These are phyloP conservation scores for Coturnix japonica DNA, from an alignment of 2,113 vertebrate genomes.

Conservation along the genomic window DNA sequence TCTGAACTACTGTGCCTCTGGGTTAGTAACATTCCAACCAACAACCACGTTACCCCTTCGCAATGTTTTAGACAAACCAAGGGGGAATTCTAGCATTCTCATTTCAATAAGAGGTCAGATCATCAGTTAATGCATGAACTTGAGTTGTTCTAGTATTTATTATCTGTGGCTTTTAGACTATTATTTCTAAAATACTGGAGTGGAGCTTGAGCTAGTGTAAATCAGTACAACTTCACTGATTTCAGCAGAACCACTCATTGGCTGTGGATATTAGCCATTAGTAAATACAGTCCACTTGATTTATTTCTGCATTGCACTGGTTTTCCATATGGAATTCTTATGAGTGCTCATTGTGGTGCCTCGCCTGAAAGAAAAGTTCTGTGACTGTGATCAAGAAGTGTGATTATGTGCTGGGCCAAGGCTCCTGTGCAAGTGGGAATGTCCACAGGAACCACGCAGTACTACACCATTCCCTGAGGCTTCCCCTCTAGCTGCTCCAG, in stretches of 20 bases:
- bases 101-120: slow-evolving; percentile 20
- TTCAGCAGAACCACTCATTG: background rate
- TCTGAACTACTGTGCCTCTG: background rate
- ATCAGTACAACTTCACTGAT: background rate
- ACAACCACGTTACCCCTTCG: background rate
- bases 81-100: background rate
- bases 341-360: background rate
- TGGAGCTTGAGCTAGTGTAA: background rate
- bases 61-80: slow-evolving; percentile 18
- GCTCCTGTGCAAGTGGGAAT: background rate
- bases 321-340: slow-evolving; percentile 9
- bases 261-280: background rate
- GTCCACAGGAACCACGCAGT: accelerated
- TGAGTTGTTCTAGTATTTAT: background rate
- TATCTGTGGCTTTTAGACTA: background rate
- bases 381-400: background rate
- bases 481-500: background rate
- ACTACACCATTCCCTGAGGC: accelerated
- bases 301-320: slow-evolving; percentile 4
- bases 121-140: background rate
- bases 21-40: background rate
- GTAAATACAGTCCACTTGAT: slow-evolving; percentile 7
- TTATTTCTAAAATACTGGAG: slow-evolving; percentile 22
- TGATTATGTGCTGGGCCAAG: background rate
- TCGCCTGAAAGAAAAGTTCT: background rate